Evolutionary conservation across 1,140 invertebrate species (phyloP).

Genomic region (Sycophila sp.): DNA sequence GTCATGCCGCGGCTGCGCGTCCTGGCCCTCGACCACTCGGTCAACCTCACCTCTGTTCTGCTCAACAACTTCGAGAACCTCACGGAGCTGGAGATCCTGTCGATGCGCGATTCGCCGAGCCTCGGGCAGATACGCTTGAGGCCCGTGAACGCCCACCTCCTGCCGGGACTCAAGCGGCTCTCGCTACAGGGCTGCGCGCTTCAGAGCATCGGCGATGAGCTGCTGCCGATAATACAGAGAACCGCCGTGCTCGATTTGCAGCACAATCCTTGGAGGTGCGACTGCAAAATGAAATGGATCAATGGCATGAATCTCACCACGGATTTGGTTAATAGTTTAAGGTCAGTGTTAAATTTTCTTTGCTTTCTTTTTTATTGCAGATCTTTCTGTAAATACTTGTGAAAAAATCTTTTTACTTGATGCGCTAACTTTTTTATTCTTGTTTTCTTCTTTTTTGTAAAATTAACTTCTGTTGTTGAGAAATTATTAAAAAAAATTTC

Average conservation of each 20-base stretch:
- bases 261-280: constrained; percentile 64
- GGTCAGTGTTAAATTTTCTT: constrained; percentile 47
- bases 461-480: no score
- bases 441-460: no score
- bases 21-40: constrained; percentile 55
- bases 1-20: constrained; percentile 49
- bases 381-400: no score
- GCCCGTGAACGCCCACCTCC: constrained; percentile 42
- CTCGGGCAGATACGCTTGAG: constrained; percentile 47
- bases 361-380: background rate
- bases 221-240: constrained; percentile 54
- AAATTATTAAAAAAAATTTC: no score
- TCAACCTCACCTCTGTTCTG: constrained; percentile 48
- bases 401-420: no score
- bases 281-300: constrained; percentile 63
- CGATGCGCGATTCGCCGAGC: constrained; percentile 47
- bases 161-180: constrained; percentile 54
- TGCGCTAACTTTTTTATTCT: no score
- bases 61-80: constrained; percentile 60
- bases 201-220: constrained; percentile 47
- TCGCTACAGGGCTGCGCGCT: constrained; percentile 52
- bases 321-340: constrained; percentile 52
- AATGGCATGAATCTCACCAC: constrained; percentile 47
- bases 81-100: constrained; percentile 52
- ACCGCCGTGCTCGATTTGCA: constrained; percentile 55